These are phyloP conservation scores for Canis aureus DNA, from an alignment of 2,113 vertebrate species.

Conservation along the genomic window DNA sequence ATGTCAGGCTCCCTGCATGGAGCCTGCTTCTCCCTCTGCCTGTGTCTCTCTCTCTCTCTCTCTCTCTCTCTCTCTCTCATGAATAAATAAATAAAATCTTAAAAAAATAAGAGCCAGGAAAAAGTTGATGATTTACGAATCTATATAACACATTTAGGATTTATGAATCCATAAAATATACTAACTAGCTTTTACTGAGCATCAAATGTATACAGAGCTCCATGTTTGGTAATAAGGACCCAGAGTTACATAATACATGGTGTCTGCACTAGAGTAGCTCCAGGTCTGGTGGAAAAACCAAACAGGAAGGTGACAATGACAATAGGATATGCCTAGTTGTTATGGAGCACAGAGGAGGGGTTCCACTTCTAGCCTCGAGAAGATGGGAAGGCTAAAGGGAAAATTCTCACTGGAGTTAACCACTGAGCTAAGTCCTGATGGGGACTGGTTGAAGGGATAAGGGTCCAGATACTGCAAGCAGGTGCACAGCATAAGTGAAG, in stretches of 20 bases:
- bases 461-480: neutral
- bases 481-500: neutral
- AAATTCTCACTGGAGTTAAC: neutral
- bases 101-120: neutral
- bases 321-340: neutral
- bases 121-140: slow-evolving; percentile 8
- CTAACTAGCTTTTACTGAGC: neutral
- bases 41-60: too few species aligned
- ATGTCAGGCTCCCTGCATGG: too few species aligned
- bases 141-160: neutral
- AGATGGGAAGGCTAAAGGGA: neutral
- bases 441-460: neutral
- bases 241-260: neutral
- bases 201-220: neutral
- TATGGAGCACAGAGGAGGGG: neutral
- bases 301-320: neutral
- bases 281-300: neutral
- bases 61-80: too few species aligned
- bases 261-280: neutral
- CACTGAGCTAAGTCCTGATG: neutral
- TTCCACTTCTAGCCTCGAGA: neutral
- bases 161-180: neutral
- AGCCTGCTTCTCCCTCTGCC: too few species aligned
- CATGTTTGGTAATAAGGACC: neutral
- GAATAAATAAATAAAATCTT: too few species aligned